These are phyloP conservation scores for Zosterops borbonicus DNA, from an alignment of 2,113 vertebrate genomes.

Conservation along the genomic window DNA sequence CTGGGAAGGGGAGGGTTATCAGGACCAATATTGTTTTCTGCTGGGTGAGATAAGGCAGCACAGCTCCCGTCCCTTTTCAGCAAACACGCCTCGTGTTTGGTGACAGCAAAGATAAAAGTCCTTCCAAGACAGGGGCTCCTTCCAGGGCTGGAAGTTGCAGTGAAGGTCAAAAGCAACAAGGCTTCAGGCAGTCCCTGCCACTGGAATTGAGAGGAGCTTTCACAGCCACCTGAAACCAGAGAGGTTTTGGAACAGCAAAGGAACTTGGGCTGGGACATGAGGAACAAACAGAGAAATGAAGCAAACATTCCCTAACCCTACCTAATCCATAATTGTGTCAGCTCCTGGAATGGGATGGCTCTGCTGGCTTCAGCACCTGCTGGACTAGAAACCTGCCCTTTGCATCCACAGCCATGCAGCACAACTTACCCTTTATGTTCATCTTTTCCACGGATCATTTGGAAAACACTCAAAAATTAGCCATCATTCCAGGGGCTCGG, in stretches of 20 bases:
- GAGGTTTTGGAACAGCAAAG: background rate
- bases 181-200: background rate
- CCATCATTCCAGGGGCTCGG: background rate
- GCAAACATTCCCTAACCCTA: background rate
- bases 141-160: background rate
- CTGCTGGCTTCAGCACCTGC: conserved; percentile 31
- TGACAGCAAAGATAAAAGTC: conserved; percentile 6
- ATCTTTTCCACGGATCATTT: conserved; percentile 40
- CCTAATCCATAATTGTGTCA: conserved; percentile 56
- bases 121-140: background rate
- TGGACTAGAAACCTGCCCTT: conserved; percentile 55
- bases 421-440: conserved; percentile 50
- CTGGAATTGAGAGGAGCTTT: background rate
- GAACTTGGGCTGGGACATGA: background rate
- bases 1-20: background rate
- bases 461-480: conserved; percentile 39
- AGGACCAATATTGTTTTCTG: background rate
- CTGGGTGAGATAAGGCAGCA: background rate
- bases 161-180: background rate
- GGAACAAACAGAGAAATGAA: background rate
- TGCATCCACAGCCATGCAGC: background rate
- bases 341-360: conserved; percentile 3
- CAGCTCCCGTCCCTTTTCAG: background rate
- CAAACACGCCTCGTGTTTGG: background rate
- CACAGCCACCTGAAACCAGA: background rate